phyloP scores from a whole-genome alignment of 2,797 vertebrate genomes.

The Apogon talboti region DNA sequence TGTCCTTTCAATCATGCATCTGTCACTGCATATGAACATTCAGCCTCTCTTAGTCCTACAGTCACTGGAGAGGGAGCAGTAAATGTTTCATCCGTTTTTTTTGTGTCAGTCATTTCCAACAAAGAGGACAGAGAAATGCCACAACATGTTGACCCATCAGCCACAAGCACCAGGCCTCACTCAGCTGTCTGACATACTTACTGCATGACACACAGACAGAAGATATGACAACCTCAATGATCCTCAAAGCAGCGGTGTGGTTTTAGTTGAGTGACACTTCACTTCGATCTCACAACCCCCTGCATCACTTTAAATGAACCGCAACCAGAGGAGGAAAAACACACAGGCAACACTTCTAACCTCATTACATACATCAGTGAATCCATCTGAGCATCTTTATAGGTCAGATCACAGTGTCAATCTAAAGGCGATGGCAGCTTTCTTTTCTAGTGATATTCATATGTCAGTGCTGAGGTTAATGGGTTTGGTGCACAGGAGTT shows the following conservation, averaged over 20 bases:
- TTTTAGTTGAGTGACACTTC: constrained; percentile 45
- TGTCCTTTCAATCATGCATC: constrained; percentile 36
- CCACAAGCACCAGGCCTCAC: constrained; percentile 21
- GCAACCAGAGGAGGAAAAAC: background rate
- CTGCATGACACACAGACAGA: constrained; percentile 29
- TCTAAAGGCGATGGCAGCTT: constrained; percentile 25
- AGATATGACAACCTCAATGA: constrained; percentile 40
- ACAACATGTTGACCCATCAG: constrained; percentile 28
- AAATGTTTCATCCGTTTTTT: constrained; percentile 35
- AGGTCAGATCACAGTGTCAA: constrained; percentile 32
- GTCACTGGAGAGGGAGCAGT: constrained; percentile 17
- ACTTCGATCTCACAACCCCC: constrained; percentile 14
- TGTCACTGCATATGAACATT: constrained; percentile 37
- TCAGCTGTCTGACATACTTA: constrained; percentile 46
- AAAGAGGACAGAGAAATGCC: constrained; percentile 33
- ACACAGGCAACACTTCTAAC: constrained; percentile 30
- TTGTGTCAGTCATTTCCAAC: constrained; percentile 42
- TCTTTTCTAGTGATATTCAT: constrained; percentile 22
- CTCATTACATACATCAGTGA: constrained; percentile 40
- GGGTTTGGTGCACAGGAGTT: constrained; percentile 21
- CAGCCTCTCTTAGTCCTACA: constrained; percentile 5
- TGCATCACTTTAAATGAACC: constrained; percentile 17
- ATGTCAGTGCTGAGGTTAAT: constrained; percentile 41
- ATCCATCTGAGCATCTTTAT: constrained; percentile 4
- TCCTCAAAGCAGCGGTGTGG: constrained; percentile 4